Percentiles rank a stretch among this genome's conserved stretches.
Evolutionary conservation across 2,113 vertebrate genomes (phyloP).

Genomic region (Suricata suricatta): DNA sequence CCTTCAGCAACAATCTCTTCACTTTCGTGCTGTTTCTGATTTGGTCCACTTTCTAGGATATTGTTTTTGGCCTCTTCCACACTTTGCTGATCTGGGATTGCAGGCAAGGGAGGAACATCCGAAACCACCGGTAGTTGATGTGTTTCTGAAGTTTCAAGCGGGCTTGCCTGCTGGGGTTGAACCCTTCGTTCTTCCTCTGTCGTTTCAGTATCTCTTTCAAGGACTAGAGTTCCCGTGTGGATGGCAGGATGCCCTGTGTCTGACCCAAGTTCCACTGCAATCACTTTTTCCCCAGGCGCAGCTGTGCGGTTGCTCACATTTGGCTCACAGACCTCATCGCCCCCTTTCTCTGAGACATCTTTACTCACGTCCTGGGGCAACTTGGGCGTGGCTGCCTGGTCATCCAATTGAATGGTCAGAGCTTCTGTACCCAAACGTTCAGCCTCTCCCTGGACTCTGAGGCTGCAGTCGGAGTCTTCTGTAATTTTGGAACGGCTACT

Average conservation of each 20-base stretch:
- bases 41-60: constrained; percentile 34
- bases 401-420: constrained; percentile 33
- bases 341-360: background rate
- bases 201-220: constrained; percentile 61
- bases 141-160: background rate
- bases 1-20: constrained; percentile 12
- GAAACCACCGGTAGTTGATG: background rate
- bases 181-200: constrained; percentile 62
- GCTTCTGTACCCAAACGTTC: constrained; percentile 67
- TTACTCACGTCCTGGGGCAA: background rate
- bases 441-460: constrained; percentile 62
- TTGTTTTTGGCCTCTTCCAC: constrained; percentile 31
- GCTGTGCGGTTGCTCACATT: background rate
- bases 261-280: constrained; percentile 69
- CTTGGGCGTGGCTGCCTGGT: background rate
- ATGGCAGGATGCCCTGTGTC: background rate
- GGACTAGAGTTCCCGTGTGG: background rate
- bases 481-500: constrained; percentile 63
- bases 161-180: constrained; percentile 56
- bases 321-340: background rate
- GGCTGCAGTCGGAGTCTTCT: constrained; percentile 77
- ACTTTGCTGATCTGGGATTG: constrained; percentile 1
- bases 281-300: constrained; percentile 65
- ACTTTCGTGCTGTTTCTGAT: constrained; percentile 27
- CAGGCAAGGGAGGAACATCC: background rate